Evolutionary conservation across 2,888 invertebrate genomes (phyloP).

Genomic region (Temnothorax rugatulus): DNA sequence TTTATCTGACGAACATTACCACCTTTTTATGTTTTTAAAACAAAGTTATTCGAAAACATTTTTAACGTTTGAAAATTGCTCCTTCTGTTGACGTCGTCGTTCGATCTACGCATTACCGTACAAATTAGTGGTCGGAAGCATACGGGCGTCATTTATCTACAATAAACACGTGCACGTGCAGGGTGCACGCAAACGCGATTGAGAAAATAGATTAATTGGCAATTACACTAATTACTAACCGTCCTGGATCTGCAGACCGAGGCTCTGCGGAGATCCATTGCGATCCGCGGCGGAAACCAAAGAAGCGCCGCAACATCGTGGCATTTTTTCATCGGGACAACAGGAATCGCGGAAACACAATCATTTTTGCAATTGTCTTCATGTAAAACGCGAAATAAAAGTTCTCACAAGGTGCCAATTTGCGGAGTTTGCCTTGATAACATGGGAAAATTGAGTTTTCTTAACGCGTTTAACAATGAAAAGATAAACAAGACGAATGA

Average conservation of each 20-base stretch:
- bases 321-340: constrained; percentile 79
- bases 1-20: neutral
- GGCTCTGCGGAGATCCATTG: constrained; percentile 78
- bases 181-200: constrained; percentile 26
- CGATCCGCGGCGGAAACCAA: constrained; percentile 80
- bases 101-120: neutral
- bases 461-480: neutral
- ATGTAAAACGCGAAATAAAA: constrained; percentile 3
- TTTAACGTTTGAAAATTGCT: neutral
- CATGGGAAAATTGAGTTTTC: neutral
- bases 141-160: neutral
- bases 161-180: constrained; percentile 13
- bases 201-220: constrained; percentile 64
- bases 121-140: constrained; percentile 12
- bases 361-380: constrained; percentile 16
- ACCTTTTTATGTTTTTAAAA: neutral
- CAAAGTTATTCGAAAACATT: neutral
- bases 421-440: neutral
- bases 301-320: constrained; percentile 83
- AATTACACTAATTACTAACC: constrained; percentile 81
- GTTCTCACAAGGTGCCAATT: constrained; percentile 8
- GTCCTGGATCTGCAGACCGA: constrained; percentile 81
- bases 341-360: constrained; percentile 36
- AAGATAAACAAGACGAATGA: neutral
- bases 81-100: neutral